Evolutionary conservation across 2,113 vertebrate genomes (phyloP), one percentile per base, ranked within the genome.

Genomic region (Typhlomys cinereus): DNA sequence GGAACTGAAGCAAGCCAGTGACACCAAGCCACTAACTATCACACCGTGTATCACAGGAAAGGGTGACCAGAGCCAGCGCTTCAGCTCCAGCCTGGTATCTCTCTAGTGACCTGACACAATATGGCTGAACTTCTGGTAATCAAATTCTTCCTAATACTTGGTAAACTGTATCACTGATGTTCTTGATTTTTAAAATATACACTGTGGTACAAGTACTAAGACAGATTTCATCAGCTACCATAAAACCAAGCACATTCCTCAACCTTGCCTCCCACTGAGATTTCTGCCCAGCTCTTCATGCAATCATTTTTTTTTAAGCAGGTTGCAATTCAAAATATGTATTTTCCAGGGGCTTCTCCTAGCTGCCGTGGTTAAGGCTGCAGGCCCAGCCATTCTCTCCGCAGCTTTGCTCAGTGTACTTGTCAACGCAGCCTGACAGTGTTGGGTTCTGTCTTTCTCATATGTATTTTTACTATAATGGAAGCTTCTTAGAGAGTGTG

Each of bases 371-470:
- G 73, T 62, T 75, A 82, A 70, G 44, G 48, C 0, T 46, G 67
- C 13, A 57, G 4, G 8, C 13, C 44, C 69, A 20, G 34, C 15
- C 79, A 41, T 69, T 89, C 5, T 57, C 52, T 86, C 50, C n/a
- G n/a, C n/a, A n/a, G n/a, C n/a, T n/a, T n/a, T n/a, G n/a, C 13
- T 81, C 75, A 52, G 14, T 69, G 46, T 20, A 36, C 31, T 62
- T 92, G 4, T 75, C 27, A 64, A 52, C 23, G 36, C 36, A 69
- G 50, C 5, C 52, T 70, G 31, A n/a, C 91, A 23, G 89, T 71
- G 64, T 66, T 78, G 66, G 29, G 36, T 85, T 94, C 59, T 79
- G 31, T 41, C 62, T 88, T 88, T 54, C 50, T 61, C 66, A 76
- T 41, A 59, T n/a, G 44, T 15, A 31, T 52, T 88, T 29, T 23